Base-by-base conservation (phyloP, 1,140 invertebrate genomes). In the Eumaeus atala region DNA sequence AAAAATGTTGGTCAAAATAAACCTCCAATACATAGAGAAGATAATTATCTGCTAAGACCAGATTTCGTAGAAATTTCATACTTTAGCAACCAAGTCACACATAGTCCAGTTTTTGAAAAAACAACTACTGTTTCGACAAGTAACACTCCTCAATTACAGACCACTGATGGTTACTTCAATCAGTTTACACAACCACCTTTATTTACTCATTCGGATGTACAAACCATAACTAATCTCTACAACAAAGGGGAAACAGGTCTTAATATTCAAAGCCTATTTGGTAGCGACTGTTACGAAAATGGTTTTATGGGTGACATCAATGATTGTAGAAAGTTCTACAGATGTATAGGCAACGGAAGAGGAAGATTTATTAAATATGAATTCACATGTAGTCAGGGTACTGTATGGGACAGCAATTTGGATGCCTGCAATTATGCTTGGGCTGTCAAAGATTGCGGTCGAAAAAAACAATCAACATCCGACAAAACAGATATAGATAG, bases 291-390 rank as follows among this genome's bases (percentile, higher is more conserved):
- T 72, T 61, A 66, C 48, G 57, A 83, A 59, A 89, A 90, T 69
- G 89, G 89, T 36, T 93, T 92, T 68, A 78, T 90, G 58, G 85
- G 88, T 7, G 88, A 92, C 66, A 62, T 82, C 35, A 84, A 87
- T 14, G 87, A 93, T 61, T 94, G 93, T 62, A 87, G 87, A 51
- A 91, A 90, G 63, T 94, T 93, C 66, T 92, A 92, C 70, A 88
- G 92, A 54, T 93, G 92, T 71, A 90, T 92, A 3, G 87, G 91
- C 67, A 89, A 90, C 64, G 90, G 89, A 12, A 76, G 87, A 62
- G 89, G 89, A 21, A 87, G 87, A 37, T 92, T 86, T 60, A 88
- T 64, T 10, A 89, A 88, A 72, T 90, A 92, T 64, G 88, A 92
- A 55, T 93, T 92, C 76, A 81, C 77, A 11, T 93, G 92, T 75